These are phyloP conservation scores for Conchocele bisecta DNA, from an alignment of 2,888 invertebrate species.

Conservation along the genomic window DNA sequence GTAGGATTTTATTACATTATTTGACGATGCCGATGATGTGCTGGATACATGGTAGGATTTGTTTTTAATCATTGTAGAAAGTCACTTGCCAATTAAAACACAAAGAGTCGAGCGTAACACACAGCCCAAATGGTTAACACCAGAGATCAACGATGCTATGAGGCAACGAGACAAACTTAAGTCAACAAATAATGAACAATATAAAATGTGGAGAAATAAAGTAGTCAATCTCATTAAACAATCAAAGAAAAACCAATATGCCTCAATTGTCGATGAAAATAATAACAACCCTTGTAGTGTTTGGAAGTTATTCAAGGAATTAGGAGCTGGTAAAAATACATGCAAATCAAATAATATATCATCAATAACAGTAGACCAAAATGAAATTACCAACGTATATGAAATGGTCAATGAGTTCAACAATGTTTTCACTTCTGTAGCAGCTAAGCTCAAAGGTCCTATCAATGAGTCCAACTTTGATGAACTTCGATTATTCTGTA, in stretches of 20 bases:
- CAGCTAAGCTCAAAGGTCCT: neutral
- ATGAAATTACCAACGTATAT: neutral
- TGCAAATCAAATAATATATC: neutral
- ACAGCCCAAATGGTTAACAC: conserved; percentile 4
- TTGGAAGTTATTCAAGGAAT: conserved; percentile 1
- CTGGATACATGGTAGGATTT: neutral
- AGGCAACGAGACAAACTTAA: neutral
- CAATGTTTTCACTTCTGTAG: neutral
- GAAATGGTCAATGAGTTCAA: conserved; percentile 7
- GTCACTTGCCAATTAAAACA: neutral
- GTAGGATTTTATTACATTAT: neutral
- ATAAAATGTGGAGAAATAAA: conserved; percentile 3
- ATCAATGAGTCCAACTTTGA: conserved; percentile 1
- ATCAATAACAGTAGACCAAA: neutral
- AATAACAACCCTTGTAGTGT: conserved; percentile 1
- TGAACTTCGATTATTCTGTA: neutral
- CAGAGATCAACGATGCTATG: neutral
- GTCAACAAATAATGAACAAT: neutral
- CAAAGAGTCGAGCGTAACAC: neutral
- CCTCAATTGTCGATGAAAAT: neutral
- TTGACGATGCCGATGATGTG: conserved; percentile 5
- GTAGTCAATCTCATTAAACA: conserved; percentile 2
- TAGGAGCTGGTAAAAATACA: neutral
- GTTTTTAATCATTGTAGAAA: conserved; percentile 2
- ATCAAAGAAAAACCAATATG: neutral